These are phyloP conservation scores for Poeciliopsis retropinna DNA, from an alignment of 2,113 vertebrate species.

Conservation along the genomic window DNA sequence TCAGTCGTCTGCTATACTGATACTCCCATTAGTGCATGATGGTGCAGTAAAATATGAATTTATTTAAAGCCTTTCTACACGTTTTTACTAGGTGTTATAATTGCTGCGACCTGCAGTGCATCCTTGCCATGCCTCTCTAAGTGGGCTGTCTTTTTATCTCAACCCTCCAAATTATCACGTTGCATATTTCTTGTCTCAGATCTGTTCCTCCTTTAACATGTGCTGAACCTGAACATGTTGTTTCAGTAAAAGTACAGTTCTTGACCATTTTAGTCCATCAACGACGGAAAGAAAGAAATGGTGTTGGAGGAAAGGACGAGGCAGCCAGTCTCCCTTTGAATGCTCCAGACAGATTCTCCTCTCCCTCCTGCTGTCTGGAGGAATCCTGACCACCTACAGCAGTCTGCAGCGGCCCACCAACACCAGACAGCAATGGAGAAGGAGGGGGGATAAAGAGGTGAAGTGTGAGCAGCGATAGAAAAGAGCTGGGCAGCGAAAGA, in stretches of 20 bases:
- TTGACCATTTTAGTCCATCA: not conserved
- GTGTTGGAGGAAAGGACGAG: conserved; percentile 15
- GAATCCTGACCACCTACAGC: conserved; percentile 48
- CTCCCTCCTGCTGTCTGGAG: conserved; percentile 46
- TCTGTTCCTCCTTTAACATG: not conserved
- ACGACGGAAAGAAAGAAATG: not conserved
- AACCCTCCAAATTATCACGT: not conserved
- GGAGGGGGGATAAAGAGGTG: conserved; percentile 38
- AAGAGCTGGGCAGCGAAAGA: conserved; percentile 18
- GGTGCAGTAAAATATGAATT: too few relatives aligned
- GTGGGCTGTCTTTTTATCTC: not conserved
- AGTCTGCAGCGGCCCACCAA: conserved; percentile 8
- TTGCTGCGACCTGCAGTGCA: too few relatives aligned
- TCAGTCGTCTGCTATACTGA: too few relatives aligned
- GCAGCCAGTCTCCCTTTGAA: conserved; percentile 26
- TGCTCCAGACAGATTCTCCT: conserved; percentile 47
- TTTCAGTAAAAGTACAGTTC: not conserved
- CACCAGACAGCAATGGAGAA: conserved; percentile 14
- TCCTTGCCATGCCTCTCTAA: too few relatives aligned
- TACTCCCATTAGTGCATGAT: too few relatives aligned
- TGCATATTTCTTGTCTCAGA: too few relatives aligned
- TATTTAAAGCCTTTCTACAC: too few relatives aligned
- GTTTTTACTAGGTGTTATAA: too few relatives aligned
- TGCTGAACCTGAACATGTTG: not conserved
- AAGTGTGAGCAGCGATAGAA: conserved; percentile 28